Evolutionary conservation across 2,888 invertebrate genomes (phyloP).

Genomic region (Oxycera nigricornis): DNA sequence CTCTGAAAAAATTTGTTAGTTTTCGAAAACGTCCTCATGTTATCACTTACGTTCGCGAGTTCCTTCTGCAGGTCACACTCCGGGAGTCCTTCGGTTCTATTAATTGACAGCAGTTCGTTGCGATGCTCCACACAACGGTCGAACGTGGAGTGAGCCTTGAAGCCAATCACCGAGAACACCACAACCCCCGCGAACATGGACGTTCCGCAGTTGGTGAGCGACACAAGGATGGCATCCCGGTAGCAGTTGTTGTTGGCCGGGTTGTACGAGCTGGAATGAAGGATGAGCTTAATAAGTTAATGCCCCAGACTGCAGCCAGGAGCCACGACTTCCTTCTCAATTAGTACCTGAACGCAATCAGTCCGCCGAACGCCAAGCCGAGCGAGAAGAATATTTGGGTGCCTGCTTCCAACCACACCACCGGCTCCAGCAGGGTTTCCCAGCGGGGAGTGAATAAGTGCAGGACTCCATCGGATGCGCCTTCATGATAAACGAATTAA

Average conservation of each 20-base stretch:
- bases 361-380: conserved; percentile 92
- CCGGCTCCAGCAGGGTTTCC: conserved; percentile 89
- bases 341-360: conserved; percentile 83
- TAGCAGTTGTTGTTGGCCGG: conserved; percentile 97
- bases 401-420: conserved; percentile 97
- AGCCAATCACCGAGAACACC: conserved; percentile 94
- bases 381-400: conserved; percentile 98
- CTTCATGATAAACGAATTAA: conserved; percentile 45
- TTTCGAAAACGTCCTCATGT: background rate
- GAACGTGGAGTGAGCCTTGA: conserved; percentile 69
- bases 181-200: conserved; percentile 97
- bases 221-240: conserved; percentile 90
- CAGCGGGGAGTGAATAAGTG: conserved; percentile 94
- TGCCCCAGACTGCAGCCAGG: too few species aligned
- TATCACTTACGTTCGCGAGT: conserved; percentile 79
- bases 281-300: too few species aligned
- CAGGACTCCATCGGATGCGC: conserved; percentile 75
- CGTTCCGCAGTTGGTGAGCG: conserved; percentile 91
- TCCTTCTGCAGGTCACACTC: conserved; percentile 85
- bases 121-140: conserved; percentile 59
- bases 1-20: conserved; percentile 68
- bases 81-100: conserved; percentile 73
- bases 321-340: too few species aligned
- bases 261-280: conserved; percentile 76
- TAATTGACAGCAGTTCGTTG: conserved; percentile 65